Evolutionary conservation across 2,113 vertebrate species (phyloP).

Genomic region (Alaudala cheleensis): DNA sequence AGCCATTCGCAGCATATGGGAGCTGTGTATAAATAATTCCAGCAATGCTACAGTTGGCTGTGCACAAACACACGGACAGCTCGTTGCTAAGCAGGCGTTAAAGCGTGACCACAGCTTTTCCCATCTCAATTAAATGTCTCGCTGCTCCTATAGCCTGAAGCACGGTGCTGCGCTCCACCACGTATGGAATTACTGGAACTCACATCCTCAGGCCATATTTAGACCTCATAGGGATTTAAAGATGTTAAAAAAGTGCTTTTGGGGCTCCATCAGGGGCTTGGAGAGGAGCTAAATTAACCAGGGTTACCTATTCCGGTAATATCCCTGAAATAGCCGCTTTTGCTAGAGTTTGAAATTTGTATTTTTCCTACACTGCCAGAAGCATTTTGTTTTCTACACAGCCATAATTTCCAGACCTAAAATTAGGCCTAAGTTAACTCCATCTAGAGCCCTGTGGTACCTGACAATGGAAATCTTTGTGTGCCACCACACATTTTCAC

Average conservation of each 20-base stretch:
- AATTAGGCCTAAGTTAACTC: slow-evolving; percentile 44
- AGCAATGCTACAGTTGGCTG: neutral
- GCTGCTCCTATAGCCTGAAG: neutral
- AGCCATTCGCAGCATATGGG: neutral
- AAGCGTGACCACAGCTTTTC: neutral
- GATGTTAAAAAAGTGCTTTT: neutral
- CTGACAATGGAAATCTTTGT: slow-evolving; percentile 68
- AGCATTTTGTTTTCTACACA: slow-evolving; percentile 18
- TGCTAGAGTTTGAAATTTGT: slow-evolving; percentile 8
- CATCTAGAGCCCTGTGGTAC: neutral
- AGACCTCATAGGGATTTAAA: neutral
- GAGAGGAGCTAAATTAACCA: neutral
- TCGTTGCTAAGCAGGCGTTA: neutral
- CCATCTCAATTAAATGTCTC: neutral
- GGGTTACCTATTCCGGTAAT: neutral
- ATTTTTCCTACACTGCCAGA: slow-evolving; percentile 44
- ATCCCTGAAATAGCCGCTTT: neutral
- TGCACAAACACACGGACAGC: neutral
- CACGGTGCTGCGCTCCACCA: neutral
- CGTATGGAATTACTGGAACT: neutral
- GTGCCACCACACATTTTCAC: slow-evolving; percentile 41
- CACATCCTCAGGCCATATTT: neutral
- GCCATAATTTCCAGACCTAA: slow-evolving; percentile 40
- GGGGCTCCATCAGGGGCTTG: neutral
- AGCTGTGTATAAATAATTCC: neutral